Conservation (phyloP, 1,140 invertebrate species). For the Drosophila pruinosa region DNA sequence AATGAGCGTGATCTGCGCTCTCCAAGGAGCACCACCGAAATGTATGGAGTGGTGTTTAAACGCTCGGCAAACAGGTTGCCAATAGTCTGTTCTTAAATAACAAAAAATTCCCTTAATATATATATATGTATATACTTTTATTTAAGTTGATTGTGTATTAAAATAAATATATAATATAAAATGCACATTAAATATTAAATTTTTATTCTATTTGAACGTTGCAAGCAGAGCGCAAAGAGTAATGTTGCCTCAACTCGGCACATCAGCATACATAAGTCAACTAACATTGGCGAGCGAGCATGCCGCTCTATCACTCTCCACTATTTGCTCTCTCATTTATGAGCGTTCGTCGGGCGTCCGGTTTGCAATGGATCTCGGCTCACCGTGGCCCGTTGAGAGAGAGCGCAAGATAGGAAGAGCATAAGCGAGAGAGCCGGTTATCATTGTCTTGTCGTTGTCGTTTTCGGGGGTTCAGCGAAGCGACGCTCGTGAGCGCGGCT, state of each 20-base stretch:
- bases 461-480: constrained; percentile 42
- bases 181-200: not conserved
- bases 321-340: not conserved
- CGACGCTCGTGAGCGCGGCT: constrained; percentile 48
- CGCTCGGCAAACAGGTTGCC: constrained; percentile 10
- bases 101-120: no score
- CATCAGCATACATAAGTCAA: not conserved
- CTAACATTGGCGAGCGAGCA: constrained; percentile 6
- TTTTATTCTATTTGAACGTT: not conserved
- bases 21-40: constrained; percentile 24
- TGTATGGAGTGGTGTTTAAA: not conserved
- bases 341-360: constrained; percentile 1
- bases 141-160: not conserved
- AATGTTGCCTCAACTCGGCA: not conserved
- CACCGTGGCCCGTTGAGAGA: constrained; percentile 11
- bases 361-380: constrained; percentile 29
- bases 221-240: not conserved
- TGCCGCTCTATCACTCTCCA: constrained; percentile 14
- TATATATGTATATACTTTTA: not conserved
- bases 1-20: constrained; percentile 20
- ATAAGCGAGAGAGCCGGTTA: constrained; percentile 16
- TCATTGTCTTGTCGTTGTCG: constrained; percentile 5
- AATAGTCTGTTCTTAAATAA: no score
- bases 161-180: not conserved
- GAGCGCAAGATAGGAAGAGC: not conserved